phyloP scores from a whole-genome alignment of 37 sponge, comb jelly and placozoan species.

The Crambe crambe region DNA sequence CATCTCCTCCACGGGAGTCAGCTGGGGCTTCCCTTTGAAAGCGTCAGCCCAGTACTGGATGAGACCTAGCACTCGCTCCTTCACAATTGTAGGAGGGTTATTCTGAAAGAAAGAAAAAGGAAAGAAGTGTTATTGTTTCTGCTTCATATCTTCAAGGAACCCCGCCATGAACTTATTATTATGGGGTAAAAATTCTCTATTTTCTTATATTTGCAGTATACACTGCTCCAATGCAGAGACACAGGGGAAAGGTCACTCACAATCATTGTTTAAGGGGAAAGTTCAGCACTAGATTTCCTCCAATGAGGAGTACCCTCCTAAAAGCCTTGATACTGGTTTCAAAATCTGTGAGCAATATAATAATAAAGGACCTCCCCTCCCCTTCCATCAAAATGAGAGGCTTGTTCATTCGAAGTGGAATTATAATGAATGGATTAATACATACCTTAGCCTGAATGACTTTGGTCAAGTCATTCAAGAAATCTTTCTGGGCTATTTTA shows the following conservation, averaged over 20 bases:
- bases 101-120: slow-evolving; percentile 42
- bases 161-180: background rate
- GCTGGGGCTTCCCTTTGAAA: slow-evolving; percentile 79
- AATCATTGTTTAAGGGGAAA: too few relatives aligned
- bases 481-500: slow-evolving; percentile 87
- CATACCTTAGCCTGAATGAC: slow-evolving; percentile 62
- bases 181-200: background rate
- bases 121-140: background rate
- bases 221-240: too few relatives aligned
- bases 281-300: too few relatives aligned
- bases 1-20: slow-evolving; percentile 68
- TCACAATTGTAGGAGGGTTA: slow-evolving; percentile 77
- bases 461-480: slow-evolving; percentile 78
- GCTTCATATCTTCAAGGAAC: background rate
- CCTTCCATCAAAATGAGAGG: too few relatives aligned
- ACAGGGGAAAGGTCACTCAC: too few relatives aligned
- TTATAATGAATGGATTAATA: too few relatives aligned
- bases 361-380: too few relatives aligned
- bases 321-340: too few relatives aligned
- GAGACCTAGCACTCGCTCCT: slow-evolving; percentile 79
- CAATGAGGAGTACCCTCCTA: too few relatives aligned
- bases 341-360: too few relatives aligned
- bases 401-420: too few relatives aligned
- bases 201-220: background rate
- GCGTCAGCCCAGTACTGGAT: slow-evolving; percentile 95